Conservation (phyloP, 2,888 invertebrate genomes). For the Lasioglossum pauxillum region DNA sequence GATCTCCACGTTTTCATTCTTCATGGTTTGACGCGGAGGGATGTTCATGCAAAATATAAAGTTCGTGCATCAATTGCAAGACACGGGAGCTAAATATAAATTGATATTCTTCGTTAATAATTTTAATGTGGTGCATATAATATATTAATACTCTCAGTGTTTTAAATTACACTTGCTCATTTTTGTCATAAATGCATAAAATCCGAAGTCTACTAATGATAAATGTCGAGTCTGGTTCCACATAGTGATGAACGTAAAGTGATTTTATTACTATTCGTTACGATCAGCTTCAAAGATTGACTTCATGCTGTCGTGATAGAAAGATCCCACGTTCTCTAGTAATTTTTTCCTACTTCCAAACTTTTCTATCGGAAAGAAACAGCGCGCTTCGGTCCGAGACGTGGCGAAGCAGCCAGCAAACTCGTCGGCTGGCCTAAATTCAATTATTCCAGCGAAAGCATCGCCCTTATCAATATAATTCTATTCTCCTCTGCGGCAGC, state of each 20-base stretch:
- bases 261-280: not conserved
- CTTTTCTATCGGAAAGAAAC: not conserved
- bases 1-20: not conserved
- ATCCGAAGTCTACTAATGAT: too few relatives aligned
- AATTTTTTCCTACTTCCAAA: not conserved
- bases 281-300: not conserved
- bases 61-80: too few relatives aligned
- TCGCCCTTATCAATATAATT: constrained; percentile 53
- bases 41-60: too few relatives aligned
- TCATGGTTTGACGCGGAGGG: not conserved
- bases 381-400: not conserved
- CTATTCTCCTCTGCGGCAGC: constrained; percentile 28
- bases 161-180: too few relatives aligned
- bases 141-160: too few relatives aligned
- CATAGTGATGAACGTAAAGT: not conserved
- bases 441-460: constrained; percentile 32
- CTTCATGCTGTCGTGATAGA: not conserved
- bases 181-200: too few relatives aligned
- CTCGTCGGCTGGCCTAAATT: constrained; percentile 1
- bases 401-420: not conserved
- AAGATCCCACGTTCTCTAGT: not conserved
- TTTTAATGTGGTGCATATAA: too few relatives aligned
- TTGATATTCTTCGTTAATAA: too few relatives aligned
- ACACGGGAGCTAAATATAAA: too few relatives aligned
- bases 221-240: too few relatives aligned